Percentiles rank a stretch among this genome's conserved stretches.
Conservation (phyloP, 2,888 invertebrate genomes). For the Itoplectis maculator region DNA sequence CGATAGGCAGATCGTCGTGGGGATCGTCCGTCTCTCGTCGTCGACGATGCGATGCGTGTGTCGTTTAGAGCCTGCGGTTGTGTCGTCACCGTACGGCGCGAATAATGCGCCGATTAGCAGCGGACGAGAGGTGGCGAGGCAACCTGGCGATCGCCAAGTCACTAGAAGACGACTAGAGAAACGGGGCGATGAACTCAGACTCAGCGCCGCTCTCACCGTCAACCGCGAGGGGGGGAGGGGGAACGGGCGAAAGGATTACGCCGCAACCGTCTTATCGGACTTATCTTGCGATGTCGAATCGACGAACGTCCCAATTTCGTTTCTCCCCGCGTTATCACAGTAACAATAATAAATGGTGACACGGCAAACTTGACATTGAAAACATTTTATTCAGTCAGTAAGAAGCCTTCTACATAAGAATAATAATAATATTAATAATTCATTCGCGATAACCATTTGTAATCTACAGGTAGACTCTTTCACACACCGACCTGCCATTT, state of each 20-base stretch:
- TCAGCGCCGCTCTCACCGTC: background rate
- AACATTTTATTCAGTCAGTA: slow-evolving; percentile 85
- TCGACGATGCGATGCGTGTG: slow-evolving; percentile 66
- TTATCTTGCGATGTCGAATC: too few relatives aligned
- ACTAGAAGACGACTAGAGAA: slow-evolving; percentile 43
- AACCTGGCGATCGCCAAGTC: slow-evolving; percentile 39
- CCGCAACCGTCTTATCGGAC: slow-evolving; percentile 17
- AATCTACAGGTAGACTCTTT: slow-evolving; percentile 78
- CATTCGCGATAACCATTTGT: slow-evolving; percentile 80
- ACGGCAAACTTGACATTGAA: slow-evolving; percentile 79
- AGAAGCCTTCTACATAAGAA: slow-evolving; percentile 84
- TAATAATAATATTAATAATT: slow-evolving; percentile 76
- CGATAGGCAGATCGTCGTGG: slow-evolving; percentile 76
- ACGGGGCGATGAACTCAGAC: slow-evolving; percentile 35
- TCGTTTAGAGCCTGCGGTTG: slow-evolving; percentile 62
- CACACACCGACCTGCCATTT: slow-evolving; percentile 60
- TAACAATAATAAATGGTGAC: background rate
- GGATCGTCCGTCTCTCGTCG: slow-evolving; percentile 48
- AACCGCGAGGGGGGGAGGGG: background rate
- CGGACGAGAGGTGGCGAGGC: slow-evolving; percentile 14
- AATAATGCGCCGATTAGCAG: slow-evolving; percentile 39
- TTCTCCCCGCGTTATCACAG: too few relatives aligned
- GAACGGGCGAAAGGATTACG: background rate
- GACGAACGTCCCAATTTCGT: background rate
- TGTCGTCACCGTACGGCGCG: slow-evolving; percentile 41